phyloP scores from a whole-genome alignment of 2,113 vertebrate genomes.

The Damaliscus lunatus region DNA sequence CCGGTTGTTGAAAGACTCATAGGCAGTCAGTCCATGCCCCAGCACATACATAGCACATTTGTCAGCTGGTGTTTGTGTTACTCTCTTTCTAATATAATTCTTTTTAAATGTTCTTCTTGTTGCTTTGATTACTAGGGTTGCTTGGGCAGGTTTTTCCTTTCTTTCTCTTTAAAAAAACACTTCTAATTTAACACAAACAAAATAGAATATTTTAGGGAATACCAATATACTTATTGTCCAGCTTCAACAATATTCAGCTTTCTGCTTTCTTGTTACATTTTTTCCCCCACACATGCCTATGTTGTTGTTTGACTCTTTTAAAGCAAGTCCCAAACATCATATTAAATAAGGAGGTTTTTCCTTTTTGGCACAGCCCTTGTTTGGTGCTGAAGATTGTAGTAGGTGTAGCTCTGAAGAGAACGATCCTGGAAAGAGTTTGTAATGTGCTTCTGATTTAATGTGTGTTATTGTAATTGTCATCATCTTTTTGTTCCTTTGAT shows the following conservation, averaged over 20 bases:
- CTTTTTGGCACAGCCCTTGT: background rate
- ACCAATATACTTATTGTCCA: background rate
- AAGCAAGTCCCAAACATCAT: background rate
- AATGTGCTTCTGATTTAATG: background rate
- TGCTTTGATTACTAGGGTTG: background rate
- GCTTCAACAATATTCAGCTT: background rate
- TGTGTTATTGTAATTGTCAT: background rate
- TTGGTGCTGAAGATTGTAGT: background rate
- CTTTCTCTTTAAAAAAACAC: slow-evolving; percentile 23
- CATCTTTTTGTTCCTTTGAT: background rate
- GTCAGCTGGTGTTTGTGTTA: background rate
- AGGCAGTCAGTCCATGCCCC: background rate
- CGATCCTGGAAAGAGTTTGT: background rate
- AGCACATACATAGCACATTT: accelerated
- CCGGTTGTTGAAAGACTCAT: background rate
- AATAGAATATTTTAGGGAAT: background rate
- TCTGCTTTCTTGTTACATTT: background rate
- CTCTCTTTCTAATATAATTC: background rate
- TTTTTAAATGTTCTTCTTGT: background rate
- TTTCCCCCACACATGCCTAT: background rate
- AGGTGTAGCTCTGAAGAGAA: background rate
- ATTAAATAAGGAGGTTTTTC: background rate
- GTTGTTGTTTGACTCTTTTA: background rate
- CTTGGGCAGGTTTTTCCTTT: background rate
- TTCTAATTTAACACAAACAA: background rate